These are phyloP conservation scores for Octonoba sinensis DNA, from an alignment of 2,888 invertebrate genomes.

Conservation along the genomic window DNA sequence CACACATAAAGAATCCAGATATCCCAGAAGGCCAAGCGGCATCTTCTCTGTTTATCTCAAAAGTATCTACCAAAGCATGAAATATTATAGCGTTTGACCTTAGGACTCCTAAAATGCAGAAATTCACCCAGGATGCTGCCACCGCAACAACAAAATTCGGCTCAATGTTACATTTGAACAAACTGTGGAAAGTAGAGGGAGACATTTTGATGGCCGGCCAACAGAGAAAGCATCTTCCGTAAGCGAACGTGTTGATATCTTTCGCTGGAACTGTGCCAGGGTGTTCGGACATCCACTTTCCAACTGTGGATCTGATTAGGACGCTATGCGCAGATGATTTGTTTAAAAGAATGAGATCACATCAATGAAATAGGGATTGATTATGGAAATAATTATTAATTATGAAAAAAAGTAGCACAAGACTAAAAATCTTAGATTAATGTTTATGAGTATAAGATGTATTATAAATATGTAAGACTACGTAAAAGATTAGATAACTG, in stretches of 20 bases:
- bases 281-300: background rate
- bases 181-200: background rate
- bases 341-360: too few species aligned
- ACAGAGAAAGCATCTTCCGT: background rate
- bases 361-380: too few species aligned
- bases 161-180: background rate
- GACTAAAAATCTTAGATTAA: too few species aligned
- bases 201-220: conserved; percentile 5
- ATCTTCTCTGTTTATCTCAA: conserved; percentile 45
- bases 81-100: conserved; percentile 63
- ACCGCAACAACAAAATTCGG: conserved; percentile 51
- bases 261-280: background rate
- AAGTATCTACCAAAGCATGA: conserved; percentile 50
- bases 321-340: too few species aligned
- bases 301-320: background rate
- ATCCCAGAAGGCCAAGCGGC: conserved; percentile 66
- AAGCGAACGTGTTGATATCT: too few species aligned
- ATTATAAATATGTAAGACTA: too few species aligned
- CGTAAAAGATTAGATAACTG: too few species aligned
- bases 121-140: conserved; percentile 64
- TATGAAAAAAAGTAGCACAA: too few species aligned
- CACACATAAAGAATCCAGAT: conserved; percentile 60
- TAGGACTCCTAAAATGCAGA: conserved; percentile 63
- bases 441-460: too few species aligned
- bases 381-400: too few species aligned